Conservation (phyloP, 1,140 invertebrate genomes). For the Lucilia cuprina region DNA sequence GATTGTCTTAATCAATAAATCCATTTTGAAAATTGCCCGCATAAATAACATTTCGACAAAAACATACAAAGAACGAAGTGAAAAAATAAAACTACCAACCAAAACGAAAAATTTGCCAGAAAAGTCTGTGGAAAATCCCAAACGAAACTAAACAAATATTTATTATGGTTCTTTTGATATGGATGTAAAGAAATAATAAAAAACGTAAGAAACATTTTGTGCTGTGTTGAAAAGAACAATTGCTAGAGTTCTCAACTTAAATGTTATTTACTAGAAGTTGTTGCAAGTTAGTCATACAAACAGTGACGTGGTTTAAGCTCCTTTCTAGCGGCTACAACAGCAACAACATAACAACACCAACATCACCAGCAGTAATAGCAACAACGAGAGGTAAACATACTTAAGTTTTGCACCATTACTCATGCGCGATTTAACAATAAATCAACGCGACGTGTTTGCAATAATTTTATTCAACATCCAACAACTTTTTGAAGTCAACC, state of each 20-base stretch:
- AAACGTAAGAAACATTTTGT: neutral
- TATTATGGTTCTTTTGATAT: neutral
- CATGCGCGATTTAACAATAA: constrained; percentile 62
- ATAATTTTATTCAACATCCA: constrained; percentile 62
- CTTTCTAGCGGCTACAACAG: constrained; percentile 3
- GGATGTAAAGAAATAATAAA: neutral
- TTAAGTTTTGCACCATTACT: constrained; percentile 53
- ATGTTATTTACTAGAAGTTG: constrained; percentile 2
- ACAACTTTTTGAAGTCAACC: constrained; percentile 20
- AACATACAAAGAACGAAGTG: neutral
- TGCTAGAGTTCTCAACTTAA: neutral
- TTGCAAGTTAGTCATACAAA: constrained; percentile 15
- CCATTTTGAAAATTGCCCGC: constrained; percentile 37
- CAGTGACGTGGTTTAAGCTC: constrained; percentile 11
- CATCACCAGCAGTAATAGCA: constrained; percentile 31
- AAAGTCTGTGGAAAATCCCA: neutral
- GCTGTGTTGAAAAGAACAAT: constrained; percentile 15
- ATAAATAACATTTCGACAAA: constrained; percentile 39
- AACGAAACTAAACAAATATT: neutral
- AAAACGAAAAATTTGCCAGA: neutral
- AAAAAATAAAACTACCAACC: neutral
- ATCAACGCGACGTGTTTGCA: constrained; percentile 63
- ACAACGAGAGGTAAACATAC: constrained; percentile 58
- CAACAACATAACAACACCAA: neutral
- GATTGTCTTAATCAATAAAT: constrained; percentile 41